Conservation (phyloP, 2,113 vertebrate genomes). For the Poeciliopsis turrubarensis region DNA sequence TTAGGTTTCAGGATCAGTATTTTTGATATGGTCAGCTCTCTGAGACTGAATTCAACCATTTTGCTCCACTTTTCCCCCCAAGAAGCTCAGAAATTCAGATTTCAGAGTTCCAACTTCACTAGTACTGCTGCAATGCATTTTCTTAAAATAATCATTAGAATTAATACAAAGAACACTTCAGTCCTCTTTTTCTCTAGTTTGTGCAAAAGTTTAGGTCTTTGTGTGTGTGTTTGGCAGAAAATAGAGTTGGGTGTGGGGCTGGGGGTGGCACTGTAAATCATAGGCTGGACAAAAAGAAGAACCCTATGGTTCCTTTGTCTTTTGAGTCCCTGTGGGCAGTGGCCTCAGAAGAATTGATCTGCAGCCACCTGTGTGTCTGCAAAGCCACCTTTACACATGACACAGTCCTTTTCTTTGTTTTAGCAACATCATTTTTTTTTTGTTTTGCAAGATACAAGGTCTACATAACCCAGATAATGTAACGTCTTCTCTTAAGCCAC, state of each 20-base stretch:
- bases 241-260: constrained; percentile 6
- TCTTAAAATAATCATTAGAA: neutral
- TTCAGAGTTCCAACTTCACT: neutral
- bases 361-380: constrained; percentile 58
- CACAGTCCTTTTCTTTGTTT: neutral
- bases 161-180: neutral
- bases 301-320: constrained; percentile 52
- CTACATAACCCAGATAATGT: neutral
- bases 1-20: too few relatives aligned
- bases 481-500: neutral
- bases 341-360: constrained; percentile 27
- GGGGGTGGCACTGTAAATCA: constrained; percentile 53
- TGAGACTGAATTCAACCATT: neutral
- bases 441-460: neutral
- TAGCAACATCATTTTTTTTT: neutral
- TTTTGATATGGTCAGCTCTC: neutral
- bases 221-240: neutral
- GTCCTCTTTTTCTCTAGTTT: constrained; percentile 10
- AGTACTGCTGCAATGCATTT: neutral
- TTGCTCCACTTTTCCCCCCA: neutral
- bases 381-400: constrained; percentile 9
- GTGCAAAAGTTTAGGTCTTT: neutral
- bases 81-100: neutral
- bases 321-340: constrained; percentile 31
- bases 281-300: constrained; percentile 40